These are phyloP conservation scores for Silurus meridionalis DNA, from an alignment of 2,113 vertebrate genomes.

Conservation along the genomic window DNA sequence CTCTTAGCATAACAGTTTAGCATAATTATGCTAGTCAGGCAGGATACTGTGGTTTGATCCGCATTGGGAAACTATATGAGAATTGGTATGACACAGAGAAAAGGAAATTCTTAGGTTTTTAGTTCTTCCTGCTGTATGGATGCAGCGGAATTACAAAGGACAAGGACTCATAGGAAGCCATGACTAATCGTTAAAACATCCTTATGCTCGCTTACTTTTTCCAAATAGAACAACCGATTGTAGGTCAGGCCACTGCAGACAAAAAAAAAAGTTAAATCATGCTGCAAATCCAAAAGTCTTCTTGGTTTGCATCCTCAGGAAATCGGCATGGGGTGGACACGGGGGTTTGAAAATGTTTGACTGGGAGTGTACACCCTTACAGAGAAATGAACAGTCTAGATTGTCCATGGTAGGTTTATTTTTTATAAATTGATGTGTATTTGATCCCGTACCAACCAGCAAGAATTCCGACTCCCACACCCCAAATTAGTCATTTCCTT, in stretches of 20 bases:
- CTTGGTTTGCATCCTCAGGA: neutral
- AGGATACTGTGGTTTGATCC: slow-evolving; percentile 26
- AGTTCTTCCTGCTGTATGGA: slow-evolving; percentile 48
- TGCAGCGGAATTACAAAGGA: slow-evolving; percentile 49
- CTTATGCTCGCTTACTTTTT: neutral
- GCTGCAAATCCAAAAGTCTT: neutral
- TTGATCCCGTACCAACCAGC: too few species aligned
- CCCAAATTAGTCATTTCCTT: too few species aligned
- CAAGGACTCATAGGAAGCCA: slow-evolving; percentile 59
- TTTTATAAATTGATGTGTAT: too few species aligned
- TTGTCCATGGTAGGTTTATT: too few species aligned
- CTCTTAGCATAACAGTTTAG: neutral
- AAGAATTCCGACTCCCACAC: too few species aligned
- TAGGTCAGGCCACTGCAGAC: neutral
- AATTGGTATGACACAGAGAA: slow-evolving; percentile 56
- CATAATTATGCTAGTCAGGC: neutral
- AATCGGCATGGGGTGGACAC: neutral
- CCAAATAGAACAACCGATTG: neutral
- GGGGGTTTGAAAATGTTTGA: neutral
- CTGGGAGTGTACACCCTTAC: too few species aligned
- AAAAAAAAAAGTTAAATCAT: neutral
- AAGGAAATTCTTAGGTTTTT: slow-evolving; percentile 55
- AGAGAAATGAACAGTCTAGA: too few species aligned
- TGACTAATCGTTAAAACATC: slow-evolving; percentile 57
- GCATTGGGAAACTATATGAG: slow-evolving; percentile 5